Evolutionary conservation across 2,113 vertebrate species (phyloP).

Genomic region (Thamnophis sirtalis): DNA sequence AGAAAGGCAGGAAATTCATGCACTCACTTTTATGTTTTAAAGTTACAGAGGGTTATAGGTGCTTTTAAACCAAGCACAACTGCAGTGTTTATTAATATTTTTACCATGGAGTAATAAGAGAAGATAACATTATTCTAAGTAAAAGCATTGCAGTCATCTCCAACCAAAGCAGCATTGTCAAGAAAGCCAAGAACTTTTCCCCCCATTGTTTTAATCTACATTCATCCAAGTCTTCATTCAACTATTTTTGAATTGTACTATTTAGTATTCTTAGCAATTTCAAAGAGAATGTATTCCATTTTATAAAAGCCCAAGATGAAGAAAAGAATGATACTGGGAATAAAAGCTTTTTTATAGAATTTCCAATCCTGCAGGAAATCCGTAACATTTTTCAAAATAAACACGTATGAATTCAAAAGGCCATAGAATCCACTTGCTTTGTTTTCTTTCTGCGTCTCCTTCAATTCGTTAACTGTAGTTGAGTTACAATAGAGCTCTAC

Average conservation of each 20-base stretch:
- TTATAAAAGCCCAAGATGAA: neutral
- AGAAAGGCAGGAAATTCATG: neutral
- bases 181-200: neutral
- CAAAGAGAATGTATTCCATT: neutral
- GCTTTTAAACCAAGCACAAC: neutral
- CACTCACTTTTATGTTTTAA: neutral
- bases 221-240: neutral
- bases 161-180: neutral
- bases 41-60: neutral
- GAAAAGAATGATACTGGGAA: conserved; percentile 10
- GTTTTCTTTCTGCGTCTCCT: conserved; percentile 26
- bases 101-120: neutral
- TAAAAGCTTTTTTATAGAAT: conserved; percentile 15
- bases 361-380: neutral
- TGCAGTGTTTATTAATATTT: neutral
- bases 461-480: conserved; percentile 42
- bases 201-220: neutral
- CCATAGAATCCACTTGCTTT: neutral
- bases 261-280: neutral
- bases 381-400: conserved; percentile 6
- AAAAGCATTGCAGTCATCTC: neutral
- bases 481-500: conserved; percentile 42
- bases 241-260: neutral
- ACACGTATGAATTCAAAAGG: neutral
- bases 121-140: neutral